Evolutionary conservation across 2,888 invertebrate genomes (phyloP), one percentile per base, ranked within the genome.

Genomic region (Onthophagus sagittarius): DNA sequence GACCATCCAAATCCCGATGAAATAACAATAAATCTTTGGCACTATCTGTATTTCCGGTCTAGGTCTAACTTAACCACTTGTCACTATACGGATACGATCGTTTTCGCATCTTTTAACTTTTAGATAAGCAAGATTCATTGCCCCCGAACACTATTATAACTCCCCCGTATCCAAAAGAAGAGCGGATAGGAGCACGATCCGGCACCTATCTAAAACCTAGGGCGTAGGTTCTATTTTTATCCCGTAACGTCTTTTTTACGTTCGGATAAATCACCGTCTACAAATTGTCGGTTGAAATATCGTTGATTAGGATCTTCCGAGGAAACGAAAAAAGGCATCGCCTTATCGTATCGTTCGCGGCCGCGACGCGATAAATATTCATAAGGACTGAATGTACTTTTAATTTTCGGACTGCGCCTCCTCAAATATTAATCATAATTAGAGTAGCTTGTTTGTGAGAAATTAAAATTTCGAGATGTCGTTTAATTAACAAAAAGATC

Each of bases 21-120:
- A 82, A 83, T 83, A 83, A 83, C 83, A 81, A 84, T 83, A 83
- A 83, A 84, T 84, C 82, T 82, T 80, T 79, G 75, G 70, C 81
- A 83, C 81, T 83, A 83, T 83, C 83, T 81, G 80, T 82, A 81
- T 81, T 62, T 74, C 79, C 80, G 79, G 75, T 74, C 72, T 74
- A 73, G 77, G 77, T 76, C 80, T 79, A 77, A 79, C 80, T 81
- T 80, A 80, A 80, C 81, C 80, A 82, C 81, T 82, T 83, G 82
- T 82, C 82, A 82, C 82, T 80, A 77, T 78, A 79, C 78, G 76
- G 79, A 79, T 79, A 76, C 80, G 80, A 83, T 83, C 82, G 81
- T 80, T 82, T 81, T 82, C 81, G 80, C 82, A 83, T 83, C 82
- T 82, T 82, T 83, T 82, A 82, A 82, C 81, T 81, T 82, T 79